Evolutionary conservation across 2,113 vertebrate species (phyloP).

Genomic region (Ctenodactylus gundi): DNA sequence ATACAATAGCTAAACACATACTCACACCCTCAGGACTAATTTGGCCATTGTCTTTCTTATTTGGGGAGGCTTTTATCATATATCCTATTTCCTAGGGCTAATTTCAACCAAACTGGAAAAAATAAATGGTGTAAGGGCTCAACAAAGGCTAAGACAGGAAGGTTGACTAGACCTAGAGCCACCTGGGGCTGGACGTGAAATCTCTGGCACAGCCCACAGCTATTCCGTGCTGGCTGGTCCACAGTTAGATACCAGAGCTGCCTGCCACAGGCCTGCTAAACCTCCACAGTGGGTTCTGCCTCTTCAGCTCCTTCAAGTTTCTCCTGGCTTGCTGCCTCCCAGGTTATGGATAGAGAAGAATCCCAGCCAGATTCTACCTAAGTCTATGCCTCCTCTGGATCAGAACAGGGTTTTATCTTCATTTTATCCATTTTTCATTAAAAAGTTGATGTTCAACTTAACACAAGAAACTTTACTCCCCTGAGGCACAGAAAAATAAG

Average conservation of each 20-base stretch:
- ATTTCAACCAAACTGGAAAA: slow-evolving; percentile 6
- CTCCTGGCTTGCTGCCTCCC: background rate
- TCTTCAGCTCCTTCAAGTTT: background rate
- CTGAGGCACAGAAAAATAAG: slow-evolving; percentile 60
- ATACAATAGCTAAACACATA: background rate
- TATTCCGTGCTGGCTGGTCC: background rate
- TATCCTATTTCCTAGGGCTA: slow-evolving; percentile 9
- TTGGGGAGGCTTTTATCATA: background rate
- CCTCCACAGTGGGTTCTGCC: background rate
- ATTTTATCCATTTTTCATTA: slow-evolving; percentile 57
- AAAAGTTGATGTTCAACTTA: slow-evolving; percentile 67
- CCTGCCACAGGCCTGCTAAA: background rate
- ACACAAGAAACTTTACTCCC: slow-evolving; percentile 60
- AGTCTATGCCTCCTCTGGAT: background rate
- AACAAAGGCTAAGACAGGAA: background rate
- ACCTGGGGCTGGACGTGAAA: background rate
- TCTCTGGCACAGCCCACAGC: background rate
- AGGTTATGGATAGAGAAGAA: background rate
- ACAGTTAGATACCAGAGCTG: background rate
- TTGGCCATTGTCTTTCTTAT: background rate
- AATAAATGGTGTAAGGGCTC: background rate
- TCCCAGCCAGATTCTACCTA: slow-evolving; percentile 59
- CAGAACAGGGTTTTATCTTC: slow-evolving; percentile 11
- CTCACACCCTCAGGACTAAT: background rate
- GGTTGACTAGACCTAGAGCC: background rate